A percentile compares a stretch with the other conserved stretches of the same genome.
phyloP scores from a whole-genome alignment of 2,797 vertebrate species.

The Aplochiton taeniatus region DNA sequence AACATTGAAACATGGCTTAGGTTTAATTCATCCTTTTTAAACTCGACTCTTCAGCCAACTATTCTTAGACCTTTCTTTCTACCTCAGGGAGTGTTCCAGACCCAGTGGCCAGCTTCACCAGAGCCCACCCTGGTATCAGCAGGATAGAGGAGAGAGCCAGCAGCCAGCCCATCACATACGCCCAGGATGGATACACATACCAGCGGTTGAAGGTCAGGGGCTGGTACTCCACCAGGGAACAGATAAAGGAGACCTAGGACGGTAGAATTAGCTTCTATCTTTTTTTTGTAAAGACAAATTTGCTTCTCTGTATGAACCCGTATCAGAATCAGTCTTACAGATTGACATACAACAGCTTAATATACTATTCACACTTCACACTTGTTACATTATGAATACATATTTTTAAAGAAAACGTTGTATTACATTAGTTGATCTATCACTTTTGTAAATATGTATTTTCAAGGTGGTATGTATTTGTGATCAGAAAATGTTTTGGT shows the following conservation, averaged over 20 bases:
- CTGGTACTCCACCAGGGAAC: slow-evolving; percentile 78
- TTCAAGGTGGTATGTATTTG: background rate
- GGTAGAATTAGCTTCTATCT: background rate
- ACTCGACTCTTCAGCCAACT: no score
- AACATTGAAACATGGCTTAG: no score
- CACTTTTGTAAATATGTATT: background rate
- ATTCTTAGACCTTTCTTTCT: background rate
- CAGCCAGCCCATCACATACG: slow-evolving; percentile 78
- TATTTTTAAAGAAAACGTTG: no score
- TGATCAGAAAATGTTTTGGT: background rate
- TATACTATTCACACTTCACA: no score
- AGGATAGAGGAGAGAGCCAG: slow-evolving; percentile 83
- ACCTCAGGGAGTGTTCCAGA: slow-evolving; percentile 69
- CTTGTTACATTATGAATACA: no score
- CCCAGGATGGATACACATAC: slow-evolving; percentile 83
- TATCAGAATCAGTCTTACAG: no score
- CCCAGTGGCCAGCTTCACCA: slow-evolving; percentile 53
- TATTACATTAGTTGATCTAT: no score
- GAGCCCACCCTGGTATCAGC: slow-evolving; percentile 71
- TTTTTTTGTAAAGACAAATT: no score
- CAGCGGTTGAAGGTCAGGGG: slow-evolving; percentile 81
- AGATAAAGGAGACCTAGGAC: slow-evolving; percentile 74
- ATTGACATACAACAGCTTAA: no score
- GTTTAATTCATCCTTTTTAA: no score
- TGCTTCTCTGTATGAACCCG: no score